Evolutionary conservation across 2,113 vertebrate species (phyloP), one percentile per base, ranked within the genome.

Genomic region (Hyperopisus bebe): DNA sequence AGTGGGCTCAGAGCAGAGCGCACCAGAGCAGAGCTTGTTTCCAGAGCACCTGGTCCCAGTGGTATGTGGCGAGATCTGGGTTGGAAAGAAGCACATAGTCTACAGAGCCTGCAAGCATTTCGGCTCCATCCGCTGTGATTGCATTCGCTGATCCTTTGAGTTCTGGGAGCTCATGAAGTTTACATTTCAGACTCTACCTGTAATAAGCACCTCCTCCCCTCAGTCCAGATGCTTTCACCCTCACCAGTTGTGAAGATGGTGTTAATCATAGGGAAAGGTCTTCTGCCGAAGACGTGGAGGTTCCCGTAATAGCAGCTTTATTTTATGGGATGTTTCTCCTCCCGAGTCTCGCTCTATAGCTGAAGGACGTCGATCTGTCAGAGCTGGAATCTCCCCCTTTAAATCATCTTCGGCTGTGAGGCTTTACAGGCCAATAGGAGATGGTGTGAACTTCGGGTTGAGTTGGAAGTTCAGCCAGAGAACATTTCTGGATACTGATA

Each of bases 1-100:
- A 47, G 87, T 21, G 24, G 24, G 42, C 10, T 39, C 85, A 42
- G 88, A 62, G 90, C 89, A 82, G 55, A 84, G 88, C 46, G 90
- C 58, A 31, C 8, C 21, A 44, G 21, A 86, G 31, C 66, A 77
- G 82, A 46, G 58, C 70, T 62, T 86, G 88, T 90, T 88, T 42
- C 88, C 89, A 48, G 39, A 19, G 19, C 42, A 85, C 44, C 42
- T 44, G 21, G 82, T 85, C 7, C 24, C 44, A 85, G 46, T 13
- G 19, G 17, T 17, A 44, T 24, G 82, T 42, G 82, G 35, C 39
- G 17, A 44, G 13, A 3, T 17, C 24, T 66, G 58, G 9, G 58
- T 27, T 66, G 58, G 58, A n/a, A 66, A 66, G 9, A 66, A 66
- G n/a, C n/a, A 27, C 24, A 27, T 3, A 19, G 2, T 31, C 31